phyloP scores from a whole-genome alignment of 2,113 vertebrate genomes.

The Tenrec ecaudatus region DNA sequence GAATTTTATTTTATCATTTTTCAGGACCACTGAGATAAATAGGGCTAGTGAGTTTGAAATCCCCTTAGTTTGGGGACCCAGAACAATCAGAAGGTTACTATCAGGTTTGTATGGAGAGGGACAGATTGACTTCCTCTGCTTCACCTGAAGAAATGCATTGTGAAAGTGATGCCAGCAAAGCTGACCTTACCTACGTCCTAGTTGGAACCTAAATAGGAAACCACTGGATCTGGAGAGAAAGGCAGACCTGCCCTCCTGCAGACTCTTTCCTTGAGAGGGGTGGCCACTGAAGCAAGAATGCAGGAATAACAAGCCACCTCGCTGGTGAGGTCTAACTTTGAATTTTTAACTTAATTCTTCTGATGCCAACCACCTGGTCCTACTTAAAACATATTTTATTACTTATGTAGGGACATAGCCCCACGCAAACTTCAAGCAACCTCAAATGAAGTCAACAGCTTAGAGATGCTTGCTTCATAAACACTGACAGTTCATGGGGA shows the following conservation, averaged over 20 bases:
- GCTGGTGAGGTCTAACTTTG: neutral
- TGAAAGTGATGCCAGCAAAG: neutral
- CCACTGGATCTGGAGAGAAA: too few species aligned
- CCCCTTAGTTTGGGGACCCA: neutral
- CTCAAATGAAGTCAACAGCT: neutral
- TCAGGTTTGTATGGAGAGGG: neutral
- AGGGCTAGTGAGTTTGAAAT: neutral
- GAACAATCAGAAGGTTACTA: neutral
- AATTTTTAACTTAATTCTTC: conserved; percentile 16
- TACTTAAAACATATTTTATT: neutral
- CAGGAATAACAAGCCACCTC: neutral
- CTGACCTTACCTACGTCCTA: neutral
- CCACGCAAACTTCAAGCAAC: neutral
- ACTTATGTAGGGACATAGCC: neutral
- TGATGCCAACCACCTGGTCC: neutral
- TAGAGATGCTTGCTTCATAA: conserved; percentile 19
- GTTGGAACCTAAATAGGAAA: too few species aligned
- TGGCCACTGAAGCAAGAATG: neutral
- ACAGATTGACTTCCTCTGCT: neutral
- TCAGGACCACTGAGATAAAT: neutral
- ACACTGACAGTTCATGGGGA: neutral
- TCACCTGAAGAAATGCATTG: neutral
- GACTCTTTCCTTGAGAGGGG: neutral
- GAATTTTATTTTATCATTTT: too few species aligned
- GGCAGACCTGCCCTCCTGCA: neutral